phyloP scores from a whole-genome alignment of 2,113 vertebrate species.

The Engystomops pustulosus region DNA sequence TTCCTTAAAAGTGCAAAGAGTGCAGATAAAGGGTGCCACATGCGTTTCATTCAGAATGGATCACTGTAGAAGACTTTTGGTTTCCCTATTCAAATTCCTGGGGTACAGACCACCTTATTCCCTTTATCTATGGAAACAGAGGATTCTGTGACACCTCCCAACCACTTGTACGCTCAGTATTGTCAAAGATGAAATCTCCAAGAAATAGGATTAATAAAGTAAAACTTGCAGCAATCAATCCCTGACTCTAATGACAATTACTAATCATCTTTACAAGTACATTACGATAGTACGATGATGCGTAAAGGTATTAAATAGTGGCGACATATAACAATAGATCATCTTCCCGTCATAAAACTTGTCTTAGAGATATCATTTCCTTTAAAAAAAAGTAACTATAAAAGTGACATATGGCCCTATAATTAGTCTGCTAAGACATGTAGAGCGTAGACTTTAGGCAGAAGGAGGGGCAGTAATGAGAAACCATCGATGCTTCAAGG shows the following conservation, averaged over 20 bases:
- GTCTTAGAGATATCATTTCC: slow-evolving; percentile 54
- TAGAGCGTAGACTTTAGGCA: slow-evolving; percentile 67
- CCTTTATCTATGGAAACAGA: too few species aligned
- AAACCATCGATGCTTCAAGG: slow-evolving; percentile 66
- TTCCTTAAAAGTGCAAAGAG: too few species aligned
- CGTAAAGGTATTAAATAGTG: neutral
- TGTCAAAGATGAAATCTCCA: neutral
- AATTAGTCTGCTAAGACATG: slow-evolving; percentile 71
- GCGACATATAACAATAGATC: slow-evolving; percentile 21
- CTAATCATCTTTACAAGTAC: neutral
- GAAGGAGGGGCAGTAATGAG: slow-evolving; percentile 69
- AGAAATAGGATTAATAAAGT: neutral
- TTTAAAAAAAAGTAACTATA: slow-evolving; percentile 71
- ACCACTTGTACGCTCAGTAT: neutral
- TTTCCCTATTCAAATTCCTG: too few species aligned
- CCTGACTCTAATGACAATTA: neutral
- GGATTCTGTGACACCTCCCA: neutral
- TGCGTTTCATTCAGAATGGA: too few species aligned
- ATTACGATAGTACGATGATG: neutral
- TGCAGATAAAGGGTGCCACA: too few species aligned
- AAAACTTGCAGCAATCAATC: neutral
- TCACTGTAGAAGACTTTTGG: too few species aligned
- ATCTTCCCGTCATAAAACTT: neutral
- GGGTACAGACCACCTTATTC: too few species aligned
- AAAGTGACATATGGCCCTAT: slow-evolving; percentile 71